Conservation (phyloP, 92 coral and sea anemone species). For the Epizoanthus fatuus region DNA sequence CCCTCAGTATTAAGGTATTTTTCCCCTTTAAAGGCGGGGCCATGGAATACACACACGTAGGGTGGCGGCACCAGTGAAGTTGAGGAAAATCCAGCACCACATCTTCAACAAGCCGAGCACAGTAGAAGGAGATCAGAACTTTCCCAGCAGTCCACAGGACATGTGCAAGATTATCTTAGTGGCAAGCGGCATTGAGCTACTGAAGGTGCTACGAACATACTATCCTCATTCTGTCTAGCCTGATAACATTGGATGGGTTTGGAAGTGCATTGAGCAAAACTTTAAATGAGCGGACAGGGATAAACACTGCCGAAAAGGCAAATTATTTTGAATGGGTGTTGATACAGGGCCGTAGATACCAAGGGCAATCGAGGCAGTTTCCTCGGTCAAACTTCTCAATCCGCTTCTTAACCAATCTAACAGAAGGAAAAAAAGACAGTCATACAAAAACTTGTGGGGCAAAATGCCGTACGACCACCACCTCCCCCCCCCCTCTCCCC, state of each 20-base stretch:
- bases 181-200: conserved; percentile 27
- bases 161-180: conserved; percentile 24
- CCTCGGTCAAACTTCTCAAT: too few relatives aligned
- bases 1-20: neutral
- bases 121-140: neutral
- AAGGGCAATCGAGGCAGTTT: too few relatives aligned
- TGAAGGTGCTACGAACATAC: conserved; percentile 21
- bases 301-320: neutral
- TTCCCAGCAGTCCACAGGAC: conserved; percentile 20
- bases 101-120: conserved; percentile 10
- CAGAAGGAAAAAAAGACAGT: too few relatives aligned
- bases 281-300: neutral
- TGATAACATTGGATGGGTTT: conserved; percentile 35
- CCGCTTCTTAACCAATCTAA: too few relatives aligned
- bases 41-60: neutral
- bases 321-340: too few relatives aligned
- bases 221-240: conserved; percentile 2
- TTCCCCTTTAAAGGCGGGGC: neutral
- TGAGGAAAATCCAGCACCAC: conserved; percentile 29
- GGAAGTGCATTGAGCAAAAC: conserved; percentile 14
- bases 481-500: too few relatives aligned
- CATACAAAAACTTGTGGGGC: too few relatives aligned
- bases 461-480: too few relatives aligned
- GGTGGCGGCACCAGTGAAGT: conserved; percentile 20
- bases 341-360: too few relatives aligned